Conservation (phyloP, 2,113 vertebrate genomes). For the Ascaphus truei region DNA sequence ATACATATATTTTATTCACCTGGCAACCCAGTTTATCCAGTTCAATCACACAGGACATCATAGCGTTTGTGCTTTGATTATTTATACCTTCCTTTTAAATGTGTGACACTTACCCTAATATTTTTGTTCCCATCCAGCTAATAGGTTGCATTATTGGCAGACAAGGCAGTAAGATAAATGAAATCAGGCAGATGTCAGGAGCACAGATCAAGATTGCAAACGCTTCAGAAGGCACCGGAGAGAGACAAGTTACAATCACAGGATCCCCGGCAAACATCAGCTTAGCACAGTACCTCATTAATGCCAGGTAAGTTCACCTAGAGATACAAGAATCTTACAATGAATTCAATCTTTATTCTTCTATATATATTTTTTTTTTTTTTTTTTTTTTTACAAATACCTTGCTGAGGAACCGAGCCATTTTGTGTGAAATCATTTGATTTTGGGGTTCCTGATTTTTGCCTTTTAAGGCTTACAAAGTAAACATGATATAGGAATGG, state of each 20-base stretch:
- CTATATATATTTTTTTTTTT: too few relatives aligned
- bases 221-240: constrained; percentile 84
- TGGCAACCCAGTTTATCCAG: too few relatives aligned
- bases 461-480: too few relatives aligned
- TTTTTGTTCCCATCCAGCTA: constrained; percentile 67
- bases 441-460: too few relatives aligned
- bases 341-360: background rate
- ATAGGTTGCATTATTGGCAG: constrained; percentile 96
- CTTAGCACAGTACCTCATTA: constrained; percentile 92
- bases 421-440: too few relatives aligned
- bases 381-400: too few relatives aligned
- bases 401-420: too few relatives aligned
- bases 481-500: too few relatives aligned
- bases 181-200: constrained; percentile 94
- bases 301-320: constrained; percentile 79
- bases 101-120: constrained; percentile 48
- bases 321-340: constrained; percentile 39
- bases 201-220: constrained; percentile 95
- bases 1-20: too few relatives aligned
- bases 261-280: constrained; percentile 90
- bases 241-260: constrained; percentile 90
- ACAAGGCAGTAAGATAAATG: constrained; percentile 96
- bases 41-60: too few relatives aligned
- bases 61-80: too few relatives aligned
- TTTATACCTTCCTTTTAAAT: too few relatives aligned